Evolutionary conservation across 2,113 vertebrate species (phyloP).

Genomic region (Entelurus aequoreus): DNA sequence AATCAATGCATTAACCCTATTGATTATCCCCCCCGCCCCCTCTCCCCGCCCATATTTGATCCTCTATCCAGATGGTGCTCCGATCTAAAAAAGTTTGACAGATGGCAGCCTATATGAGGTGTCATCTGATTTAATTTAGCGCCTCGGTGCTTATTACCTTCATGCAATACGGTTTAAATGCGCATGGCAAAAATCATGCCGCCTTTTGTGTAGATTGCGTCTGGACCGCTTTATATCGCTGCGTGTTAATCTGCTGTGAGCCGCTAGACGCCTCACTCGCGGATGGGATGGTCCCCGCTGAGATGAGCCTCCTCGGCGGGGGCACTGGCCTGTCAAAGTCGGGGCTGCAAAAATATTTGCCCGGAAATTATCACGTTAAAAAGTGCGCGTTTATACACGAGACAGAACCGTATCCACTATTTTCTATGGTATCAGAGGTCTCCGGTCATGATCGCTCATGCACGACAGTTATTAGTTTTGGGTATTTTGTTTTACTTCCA

Average conservation of each 20-base stretch:
- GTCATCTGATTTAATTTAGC: slow-evolving; percentile 53
- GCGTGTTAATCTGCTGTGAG: slow-evolving; percentile 5
- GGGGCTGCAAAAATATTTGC: too few relatives aligned
- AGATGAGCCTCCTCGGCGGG: slow-evolving; percentile 9
- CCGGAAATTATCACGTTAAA: too few relatives aligned
- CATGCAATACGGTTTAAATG: neutral
- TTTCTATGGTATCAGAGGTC: too few relatives aligned
- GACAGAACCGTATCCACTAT: too few relatives aligned
- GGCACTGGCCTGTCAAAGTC: slow-evolving; percentile 22
- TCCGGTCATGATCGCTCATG: too few relatives aligned
- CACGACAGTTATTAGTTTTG: too few relatives aligned
- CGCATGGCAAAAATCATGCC: neutral
- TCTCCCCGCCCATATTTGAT: neutral
- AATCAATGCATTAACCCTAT: neutral
- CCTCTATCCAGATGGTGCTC: slow-evolving; percentile 1
- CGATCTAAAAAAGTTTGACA: slow-evolving; percentile 30
- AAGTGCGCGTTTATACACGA: too few relatives aligned
- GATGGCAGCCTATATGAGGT: slow-evolving; percentile 49
- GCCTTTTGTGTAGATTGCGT: neutral
- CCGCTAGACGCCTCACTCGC: slow-evolving; percentile 10
- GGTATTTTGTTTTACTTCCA: too few relatives aligned
- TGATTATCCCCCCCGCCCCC: neutral
- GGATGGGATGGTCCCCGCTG: slow-evolving; percentile 16
- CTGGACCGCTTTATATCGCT: neutral
- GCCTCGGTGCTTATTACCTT: slow-evolving; percentile 36